Base-by-base conservation (phyloP, 2,113 vertebrate species). In the Plestiodon gilberti region DNA sequence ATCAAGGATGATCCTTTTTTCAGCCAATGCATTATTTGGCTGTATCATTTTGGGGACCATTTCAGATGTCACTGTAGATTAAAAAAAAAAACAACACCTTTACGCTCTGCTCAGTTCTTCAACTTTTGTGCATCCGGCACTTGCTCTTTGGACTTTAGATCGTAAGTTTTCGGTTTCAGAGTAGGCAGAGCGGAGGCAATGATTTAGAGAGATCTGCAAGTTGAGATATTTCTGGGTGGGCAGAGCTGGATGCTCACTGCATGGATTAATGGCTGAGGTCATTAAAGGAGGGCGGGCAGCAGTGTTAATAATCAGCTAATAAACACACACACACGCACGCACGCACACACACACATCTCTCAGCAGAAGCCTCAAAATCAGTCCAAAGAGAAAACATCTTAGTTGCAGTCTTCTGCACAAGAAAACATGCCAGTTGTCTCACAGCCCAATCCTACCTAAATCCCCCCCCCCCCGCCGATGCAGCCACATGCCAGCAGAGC, bases 271-370 rank as follows among this genome's bases (percentile, higher is more conserved):
- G 40, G 81, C 83, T 62, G 8, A 67, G 74, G 57, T 74, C 79
- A 82, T 89, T 89, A 89, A 74, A 69, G 73, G 57, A 71, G 74
- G 75, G 81, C 70, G 35, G 48, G 71, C 64, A 48, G 57, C 25
- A 30, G 3, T 55, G 40, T 35, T 70, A 57, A 73, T 78, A 76
- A 28, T 17, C 43, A n/a, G 70, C 59, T 76, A 71, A 81, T 87
- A n/a, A 35, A 22, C 1, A 85, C 61, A 33, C 7, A 25, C 22
- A 9, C 35, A 35, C 15, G 9, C 20, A 8, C 40, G 23, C 73
- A 30, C 40, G 25, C 64, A 59, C 75, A 78, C 55, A 64, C 18
- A 20, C 28, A 80, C 28, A 30, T 14, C 8, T 17, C 38, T 25
- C 48, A 30, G 33, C 65, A 33, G 0, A 1, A 70, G 35, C 13